phyloP scores from a whole-genome alignment of 2,113 vertebrate genomes.

The Albula goreensis region DNA sequence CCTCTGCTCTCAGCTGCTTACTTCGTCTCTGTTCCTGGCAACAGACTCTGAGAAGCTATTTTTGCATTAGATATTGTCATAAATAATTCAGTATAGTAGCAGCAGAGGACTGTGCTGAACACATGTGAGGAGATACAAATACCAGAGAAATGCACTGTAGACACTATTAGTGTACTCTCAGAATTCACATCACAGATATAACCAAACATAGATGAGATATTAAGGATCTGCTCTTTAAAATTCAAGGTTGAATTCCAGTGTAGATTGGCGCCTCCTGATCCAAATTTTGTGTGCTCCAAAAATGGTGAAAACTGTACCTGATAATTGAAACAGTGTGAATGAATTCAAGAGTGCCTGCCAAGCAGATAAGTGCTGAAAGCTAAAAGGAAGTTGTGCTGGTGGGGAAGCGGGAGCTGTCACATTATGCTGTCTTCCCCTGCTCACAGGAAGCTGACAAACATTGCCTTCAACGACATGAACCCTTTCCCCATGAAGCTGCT shows the following conservation, averaged over 20 bases:
- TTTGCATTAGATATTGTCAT: constrained; percentile 36
- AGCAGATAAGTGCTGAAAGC: neutral
- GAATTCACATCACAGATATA: neutral
- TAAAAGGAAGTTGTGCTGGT: neutral
- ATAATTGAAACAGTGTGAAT: neutral
- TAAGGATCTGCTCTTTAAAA: neutral
- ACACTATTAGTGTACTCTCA: neutral
- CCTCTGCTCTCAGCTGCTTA: neutral
- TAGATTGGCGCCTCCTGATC: neutral
- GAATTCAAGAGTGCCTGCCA: neutral
- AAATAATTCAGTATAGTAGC: constrained; percentile 37
- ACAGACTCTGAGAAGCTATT: constrained; percentile 36
- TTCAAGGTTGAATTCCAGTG: neutral
- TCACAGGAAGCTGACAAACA: constrained; percentile 80
- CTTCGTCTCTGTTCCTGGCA: neutral
- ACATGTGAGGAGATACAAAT: neutral
- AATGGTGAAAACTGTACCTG: neutral
- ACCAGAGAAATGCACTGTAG: neutral
- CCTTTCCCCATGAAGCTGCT: constrained; percentile 85
- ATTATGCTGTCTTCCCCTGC: neutral
- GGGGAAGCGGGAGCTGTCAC: neutral
- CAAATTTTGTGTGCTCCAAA: neutral
- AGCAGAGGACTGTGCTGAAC: constrained; percentile 8
- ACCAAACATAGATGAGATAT: neutral
- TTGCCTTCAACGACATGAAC: constrained; percentile 90